Evolutionary conservation across 2,888 invertebrate species (phyloP).

Genomic region (Drosophila rubida): DNA sequence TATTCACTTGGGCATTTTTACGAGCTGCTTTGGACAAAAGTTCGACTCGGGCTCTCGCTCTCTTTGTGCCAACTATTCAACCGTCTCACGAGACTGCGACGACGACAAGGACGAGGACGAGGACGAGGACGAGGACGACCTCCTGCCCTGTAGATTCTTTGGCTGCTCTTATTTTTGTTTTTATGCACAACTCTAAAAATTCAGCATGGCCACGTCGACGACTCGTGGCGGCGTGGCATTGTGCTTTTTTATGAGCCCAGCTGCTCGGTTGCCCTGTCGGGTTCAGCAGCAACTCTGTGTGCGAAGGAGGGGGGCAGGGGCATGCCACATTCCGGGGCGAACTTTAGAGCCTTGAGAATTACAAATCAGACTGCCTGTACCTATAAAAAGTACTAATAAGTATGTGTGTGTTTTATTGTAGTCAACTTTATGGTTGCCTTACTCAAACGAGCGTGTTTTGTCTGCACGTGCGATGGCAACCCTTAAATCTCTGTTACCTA

Average conservation of each 20-base stretch:
- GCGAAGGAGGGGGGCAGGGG: not conserved
- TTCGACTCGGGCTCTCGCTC: constrained; percentile 56
- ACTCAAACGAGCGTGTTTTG: constrained; percentile 34
- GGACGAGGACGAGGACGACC: constrained; percentile 7
- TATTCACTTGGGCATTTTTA: constrained; percentile 83
- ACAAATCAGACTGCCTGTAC: constrained; percentile 76
- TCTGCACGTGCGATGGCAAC: constrained; percentile 15
- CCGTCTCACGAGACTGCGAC: constrained; percentile 52
- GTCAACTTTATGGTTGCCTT: constrained; percentile 65
- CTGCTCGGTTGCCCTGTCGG: no score
- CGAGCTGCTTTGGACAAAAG: constrained; percentile 78
- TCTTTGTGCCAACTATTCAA: constrained; percentile 60
- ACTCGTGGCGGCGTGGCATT: constrained; percentile 22
- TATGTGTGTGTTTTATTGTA: constrained; percentile 77
- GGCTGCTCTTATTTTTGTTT: not conserved
- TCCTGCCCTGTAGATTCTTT: constrained; percentile 14
- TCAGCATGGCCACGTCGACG: constrained; percentile 32
- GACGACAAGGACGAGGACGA: constrained; percentile 10
- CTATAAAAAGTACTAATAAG: constrained; percentile 79
- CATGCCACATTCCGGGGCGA: constrained; percentile 36
- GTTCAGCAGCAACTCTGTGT: not conserved
- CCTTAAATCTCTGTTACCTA: constrained; percentile 49
- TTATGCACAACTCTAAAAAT: constrained; percentile 72
- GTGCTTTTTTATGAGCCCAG: constrained; percentile 73
- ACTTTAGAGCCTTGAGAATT: constrained; percentile 76